Evolutionary conservation across 2,113 vertebrate genomes (phyloP).

Genomic region (Poicephalus meyeri): DNA sequence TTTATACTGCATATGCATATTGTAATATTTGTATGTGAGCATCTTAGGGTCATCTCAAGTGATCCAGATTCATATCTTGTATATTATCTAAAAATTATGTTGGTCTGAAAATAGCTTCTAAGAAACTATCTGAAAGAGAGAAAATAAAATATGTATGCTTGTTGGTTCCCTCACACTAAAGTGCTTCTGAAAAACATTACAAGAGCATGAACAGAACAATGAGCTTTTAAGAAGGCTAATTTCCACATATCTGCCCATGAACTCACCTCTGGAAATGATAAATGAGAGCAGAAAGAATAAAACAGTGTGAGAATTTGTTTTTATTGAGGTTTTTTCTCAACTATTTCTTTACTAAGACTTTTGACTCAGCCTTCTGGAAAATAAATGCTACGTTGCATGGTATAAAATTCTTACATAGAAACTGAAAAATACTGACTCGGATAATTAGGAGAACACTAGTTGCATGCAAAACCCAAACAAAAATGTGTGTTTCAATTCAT

Average conservation of each 20-base stretch:
- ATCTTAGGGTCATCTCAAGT: not conserved
- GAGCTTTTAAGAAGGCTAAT: not conserved
- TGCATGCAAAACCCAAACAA: not conserved
- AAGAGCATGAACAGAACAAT: not conserved
- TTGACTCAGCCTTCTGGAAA: not conserved
- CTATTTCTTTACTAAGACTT: not conserved
- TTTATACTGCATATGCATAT: not conserved
- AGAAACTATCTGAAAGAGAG: not conserved
- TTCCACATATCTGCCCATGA: not conserved
- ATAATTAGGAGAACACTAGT: not conserved
- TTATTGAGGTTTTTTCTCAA: not conserved
- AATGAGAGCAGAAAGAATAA: not conserved
- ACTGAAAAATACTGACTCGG: not conserved
- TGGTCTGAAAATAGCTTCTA: not conserved
- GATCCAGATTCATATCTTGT: not conserved
- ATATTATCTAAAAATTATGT: not conserved
- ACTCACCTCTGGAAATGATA: not conserved
- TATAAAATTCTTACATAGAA: not conserved
- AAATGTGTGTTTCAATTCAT: not conserved
- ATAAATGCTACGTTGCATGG: not conserved
- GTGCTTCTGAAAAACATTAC: not conserved
- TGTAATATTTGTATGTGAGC: not conserved
- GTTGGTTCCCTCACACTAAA: not conserved
- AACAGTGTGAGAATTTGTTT: not conserved
- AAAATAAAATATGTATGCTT: not conserved